A percentile compares a stretch with the other conserved stretches of the same genome.
These are phyloP conservation scores for Acanthornis magna DNA, from an alignment of 2,797 vertebrate species.

Conservation along the genomic window DNA sequence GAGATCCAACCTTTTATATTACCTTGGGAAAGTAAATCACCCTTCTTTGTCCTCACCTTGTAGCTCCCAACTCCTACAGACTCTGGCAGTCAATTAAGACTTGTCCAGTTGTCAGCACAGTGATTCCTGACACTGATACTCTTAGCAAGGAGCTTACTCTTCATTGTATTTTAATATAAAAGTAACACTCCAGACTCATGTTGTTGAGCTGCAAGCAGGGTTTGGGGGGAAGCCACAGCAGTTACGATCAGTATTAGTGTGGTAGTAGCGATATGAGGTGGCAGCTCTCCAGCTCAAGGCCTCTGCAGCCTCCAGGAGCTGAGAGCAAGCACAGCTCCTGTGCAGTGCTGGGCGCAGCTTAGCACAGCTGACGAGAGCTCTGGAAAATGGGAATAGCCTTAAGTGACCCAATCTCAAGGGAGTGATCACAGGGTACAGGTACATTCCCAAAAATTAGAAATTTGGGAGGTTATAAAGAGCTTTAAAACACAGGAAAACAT, in stretches of 20 bases:
- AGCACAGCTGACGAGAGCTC: neutral
- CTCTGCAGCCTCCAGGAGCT: neutral
- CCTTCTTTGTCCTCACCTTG: neutral
- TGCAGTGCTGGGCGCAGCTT: neutral
- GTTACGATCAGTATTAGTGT: neutral
- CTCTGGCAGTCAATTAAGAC: fast-evolving
- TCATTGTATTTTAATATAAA: neutral
- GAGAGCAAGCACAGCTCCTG: neutral
- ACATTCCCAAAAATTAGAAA: neutral
- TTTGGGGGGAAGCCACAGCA: neutral
- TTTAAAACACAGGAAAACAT: neutral
- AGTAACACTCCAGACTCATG: neutral
- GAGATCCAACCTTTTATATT: neutral
- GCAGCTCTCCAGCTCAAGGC: conserved; percentile 1
- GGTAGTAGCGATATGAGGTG: conserved; percentile 12
- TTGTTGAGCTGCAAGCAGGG: neutral
- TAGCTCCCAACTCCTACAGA: neutral
- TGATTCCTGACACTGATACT: neutral
- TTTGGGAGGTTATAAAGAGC: neutral
- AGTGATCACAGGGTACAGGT: fast-evolving
- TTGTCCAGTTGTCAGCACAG: neutral
- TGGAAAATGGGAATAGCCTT: neutral
- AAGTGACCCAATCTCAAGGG: fast-evolving
- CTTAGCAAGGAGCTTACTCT: neutral
- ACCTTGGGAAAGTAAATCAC: neutral